These are phyloP conservation scores for Cephus cinctus DNA, from an alignment of 1,140 invertebrate genomes.

Conservation along the genomic window DNA sequence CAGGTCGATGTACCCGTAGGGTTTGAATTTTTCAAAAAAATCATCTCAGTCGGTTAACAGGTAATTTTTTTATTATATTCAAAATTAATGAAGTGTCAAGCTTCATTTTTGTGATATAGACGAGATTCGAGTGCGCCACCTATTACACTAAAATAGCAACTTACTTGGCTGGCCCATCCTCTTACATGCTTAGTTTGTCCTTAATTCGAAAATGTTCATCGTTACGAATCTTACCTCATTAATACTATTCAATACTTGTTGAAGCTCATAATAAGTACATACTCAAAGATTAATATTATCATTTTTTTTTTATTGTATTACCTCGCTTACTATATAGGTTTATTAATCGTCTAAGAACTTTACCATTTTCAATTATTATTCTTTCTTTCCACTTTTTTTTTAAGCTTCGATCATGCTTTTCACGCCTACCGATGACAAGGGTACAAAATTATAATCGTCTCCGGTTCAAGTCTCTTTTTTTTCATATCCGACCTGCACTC, in stretches of 20 bases:
- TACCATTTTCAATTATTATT: constrained; percentile 11
- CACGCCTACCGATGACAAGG: constrained; percentile 30
- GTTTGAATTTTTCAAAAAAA: too few relatives aligned
- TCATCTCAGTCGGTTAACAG: too few relatives aligned
- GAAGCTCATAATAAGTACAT: constrained; percentile 56
- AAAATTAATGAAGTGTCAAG: too few relatives aligned
- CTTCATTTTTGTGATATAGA: too few relatives aligned
- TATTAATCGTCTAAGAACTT: constrained; percentile 5
- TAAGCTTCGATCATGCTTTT: constrained; percentile 2
- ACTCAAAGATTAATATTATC: constrained; percentile 46
- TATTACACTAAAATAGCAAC: background rate
- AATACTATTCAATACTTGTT: constrained; percentile 55
- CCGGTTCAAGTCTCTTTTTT: background rate
- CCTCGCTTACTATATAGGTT: constrained; percentile 8
- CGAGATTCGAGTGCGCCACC: too few relatives aligned
- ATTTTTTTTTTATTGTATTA: constrained; percentile 44
- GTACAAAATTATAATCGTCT: constrained; percentile 47
- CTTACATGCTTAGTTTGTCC: constrained; percentile 5
- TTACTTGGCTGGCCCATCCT: constrained; percentile 3
- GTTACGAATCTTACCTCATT: constrained; percentile 30
- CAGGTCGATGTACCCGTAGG: too few relatives aligned
- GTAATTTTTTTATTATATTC: too few relatives aligned
- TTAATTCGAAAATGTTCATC: background rate
- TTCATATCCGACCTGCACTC: constrained; percentile 23
- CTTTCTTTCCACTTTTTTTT: constrained; percentile 11